Percentiles rank a stretch among this genome's conserved stretches.
phyloP scores from a whole-genome alignment of 2,797 vertebrate genomes.

The Notamacropus eugenii region DNA sequence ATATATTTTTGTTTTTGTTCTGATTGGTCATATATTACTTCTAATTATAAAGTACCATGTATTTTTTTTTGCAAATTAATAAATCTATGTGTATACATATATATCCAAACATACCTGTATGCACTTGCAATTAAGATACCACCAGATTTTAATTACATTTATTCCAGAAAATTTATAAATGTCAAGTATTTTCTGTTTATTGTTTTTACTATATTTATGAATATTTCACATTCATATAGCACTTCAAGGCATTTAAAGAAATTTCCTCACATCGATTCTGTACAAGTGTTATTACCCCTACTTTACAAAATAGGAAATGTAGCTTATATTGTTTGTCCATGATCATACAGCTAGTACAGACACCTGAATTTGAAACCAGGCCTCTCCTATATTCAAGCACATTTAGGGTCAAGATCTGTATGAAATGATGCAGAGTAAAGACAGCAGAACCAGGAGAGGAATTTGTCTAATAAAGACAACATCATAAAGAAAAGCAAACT shows the following conservation, averaged over 20 bases:
- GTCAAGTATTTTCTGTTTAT: not conserved
- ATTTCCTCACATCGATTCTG: not conserved
- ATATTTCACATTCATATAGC: not conserved
- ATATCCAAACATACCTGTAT: not conserved
- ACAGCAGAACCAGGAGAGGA: too few species aligned
- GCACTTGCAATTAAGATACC: not conserved
- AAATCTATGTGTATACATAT: not conserved
- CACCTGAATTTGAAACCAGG: not conserved
- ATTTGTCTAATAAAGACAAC: too few species aligned
- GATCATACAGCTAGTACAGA: not conserved
- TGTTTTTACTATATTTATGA: not conserved
- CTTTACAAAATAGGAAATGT: not conserved
- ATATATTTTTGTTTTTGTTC: conserved; percentile 54
- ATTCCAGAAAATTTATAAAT: not conserved
- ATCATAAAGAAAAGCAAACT: too few species aligned
- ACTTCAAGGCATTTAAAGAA: not conserved
- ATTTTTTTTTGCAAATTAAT: too few species aligned
- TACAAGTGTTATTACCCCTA: not conserved
- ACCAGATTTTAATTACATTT: not conserved
- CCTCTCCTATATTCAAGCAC: not conserved
- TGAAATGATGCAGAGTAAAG: too few species aligned
- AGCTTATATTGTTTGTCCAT: not conserved
- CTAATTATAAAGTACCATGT: not conserved
- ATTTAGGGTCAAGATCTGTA: too few species aligned
- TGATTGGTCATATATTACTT: not conserved